A percentile compares a stretch with the other conserved stretches of the same genome.
phyloP scores from a whole-genome alignment of 64 coral and sea anemone genomes.

The Catalaphyllia jardinei region DNA sequence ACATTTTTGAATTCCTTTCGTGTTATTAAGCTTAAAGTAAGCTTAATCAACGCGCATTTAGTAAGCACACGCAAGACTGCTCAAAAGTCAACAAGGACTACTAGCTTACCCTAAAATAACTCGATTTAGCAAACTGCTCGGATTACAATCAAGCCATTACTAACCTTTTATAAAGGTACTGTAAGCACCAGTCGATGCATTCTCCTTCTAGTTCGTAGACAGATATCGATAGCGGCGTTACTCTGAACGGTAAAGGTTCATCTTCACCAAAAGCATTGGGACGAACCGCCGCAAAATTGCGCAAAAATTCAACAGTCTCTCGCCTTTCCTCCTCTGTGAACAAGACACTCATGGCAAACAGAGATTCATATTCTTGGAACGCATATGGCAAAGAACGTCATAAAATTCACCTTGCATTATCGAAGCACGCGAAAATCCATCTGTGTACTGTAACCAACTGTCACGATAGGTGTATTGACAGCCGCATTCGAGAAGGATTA shows the following conservation, averaged over 20 bases:
- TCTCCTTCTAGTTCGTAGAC: slow-evolving; percentile 69
- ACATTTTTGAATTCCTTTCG: not conserved
- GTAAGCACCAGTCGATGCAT: slow-evolving; percentile 70
- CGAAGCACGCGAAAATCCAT: not conserved
- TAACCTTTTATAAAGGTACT: slow-evolving; percentile 76
- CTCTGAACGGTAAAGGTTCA: slow-evolving; percentile 67
- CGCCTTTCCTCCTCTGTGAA: slow-evolving; percentile 73
- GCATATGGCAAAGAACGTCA: not conserved
- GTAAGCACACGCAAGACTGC: slow-evolving; percentile 40
- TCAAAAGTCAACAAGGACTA: not conserved
- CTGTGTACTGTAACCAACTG: not conserved
- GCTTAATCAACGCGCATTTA: not conserved
- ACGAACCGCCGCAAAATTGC: slow-evolving; percentile 47
- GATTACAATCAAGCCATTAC: not conserved
- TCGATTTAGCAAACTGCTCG: not conserved
- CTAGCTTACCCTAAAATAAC: slow-evolving; percentile 14
- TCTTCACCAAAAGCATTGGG: slow-evolving; percentile 44
- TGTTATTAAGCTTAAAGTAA: too few relatives aligned
- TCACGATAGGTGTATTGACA: not conserved
- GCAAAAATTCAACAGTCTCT: slow-evolving; percentile 55
- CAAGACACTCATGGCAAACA: slow-evolving; percentile 69
- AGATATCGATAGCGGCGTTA: slow-evolving; percentile 47
- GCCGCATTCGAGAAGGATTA: not conserved
- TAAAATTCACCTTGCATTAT: slow-evolving; percentile 2
- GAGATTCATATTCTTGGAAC: not conserved